Evolutionary conservation across 2,888 invertebrate genomes (phyloP).

Genomic region (Tribolium freemani): DNA sequence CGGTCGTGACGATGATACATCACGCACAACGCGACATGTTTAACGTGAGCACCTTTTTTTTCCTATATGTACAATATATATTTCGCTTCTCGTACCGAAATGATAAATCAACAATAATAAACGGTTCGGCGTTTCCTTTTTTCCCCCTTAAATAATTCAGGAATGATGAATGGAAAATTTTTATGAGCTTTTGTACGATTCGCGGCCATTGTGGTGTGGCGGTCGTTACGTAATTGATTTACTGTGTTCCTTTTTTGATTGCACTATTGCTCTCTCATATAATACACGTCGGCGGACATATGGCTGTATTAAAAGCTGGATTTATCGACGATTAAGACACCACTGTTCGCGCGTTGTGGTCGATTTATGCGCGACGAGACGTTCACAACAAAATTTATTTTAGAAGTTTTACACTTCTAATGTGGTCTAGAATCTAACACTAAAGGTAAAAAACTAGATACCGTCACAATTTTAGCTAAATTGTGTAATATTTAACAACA

Average conservation of each 20-base stretch:
- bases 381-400: too few species aligned
- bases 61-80: neutral
- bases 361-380: conserved; percentile 22
- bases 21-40: conserved; percentile 6
- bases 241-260: conserved; percentile 41
- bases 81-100: neutral
- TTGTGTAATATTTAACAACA: too few species aligned
- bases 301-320: conserved; percentile 40
- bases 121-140: conserved; percentile 29
- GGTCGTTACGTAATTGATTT: conserved; percentile 44
- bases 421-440: too few species aligned
- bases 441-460: too few species aligned
- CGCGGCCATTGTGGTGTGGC: conserved; percentile 35
- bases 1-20: conserved; percentile 12
- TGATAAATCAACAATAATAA: conserved; percentile 33
- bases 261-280: conserved; percentile 32
- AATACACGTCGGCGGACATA: conserved; percentile 41
- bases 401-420: too few species aligned
- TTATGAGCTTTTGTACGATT: conserved; percentile 32
- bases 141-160: conserved; percentile 23
- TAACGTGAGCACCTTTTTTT: neutral
- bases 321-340: conserved; percentile 44
- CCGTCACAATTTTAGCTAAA: too few species aligned
- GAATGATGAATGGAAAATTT: conserved; percentile 34
- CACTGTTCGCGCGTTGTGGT: conserved; percentile 29